These are phyloP conservation scores for Piaya cayana DNA, from an alignment of 2,113 vertebrate species.

Conservation along the genomic window DNA sequence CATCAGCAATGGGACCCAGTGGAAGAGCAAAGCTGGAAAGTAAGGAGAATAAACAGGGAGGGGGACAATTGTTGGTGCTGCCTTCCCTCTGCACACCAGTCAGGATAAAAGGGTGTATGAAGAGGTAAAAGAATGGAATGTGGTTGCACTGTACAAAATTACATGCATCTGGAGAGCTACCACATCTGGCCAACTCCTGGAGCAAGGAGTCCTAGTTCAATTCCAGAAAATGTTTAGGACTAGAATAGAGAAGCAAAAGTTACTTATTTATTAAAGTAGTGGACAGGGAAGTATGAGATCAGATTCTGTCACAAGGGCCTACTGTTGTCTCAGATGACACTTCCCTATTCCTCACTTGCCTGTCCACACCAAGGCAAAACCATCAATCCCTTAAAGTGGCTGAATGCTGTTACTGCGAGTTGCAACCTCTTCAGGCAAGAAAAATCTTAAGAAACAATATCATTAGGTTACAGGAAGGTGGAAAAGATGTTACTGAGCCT, in stretches of 20 bases:
- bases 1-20: neutral
- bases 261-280: slow-evolving; percentile 6
- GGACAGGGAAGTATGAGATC: neutral
- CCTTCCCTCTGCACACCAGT: neutral
- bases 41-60: neutral
- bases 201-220: neutral
- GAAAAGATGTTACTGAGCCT: neutral
- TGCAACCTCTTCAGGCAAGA: neutral
- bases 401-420: neutral
- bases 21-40: neutral
- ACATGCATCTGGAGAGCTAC: neutral
- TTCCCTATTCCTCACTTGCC: neutral
- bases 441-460: neutral
- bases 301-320: neutral
- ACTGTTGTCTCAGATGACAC: neutral
- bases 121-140: neutral
- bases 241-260: neutral
- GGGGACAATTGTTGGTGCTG: neutral
- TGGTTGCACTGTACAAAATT: neutral
- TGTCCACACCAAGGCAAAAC: neutral
- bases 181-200: neutral
- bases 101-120: neutral
- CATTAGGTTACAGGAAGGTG: neutral
- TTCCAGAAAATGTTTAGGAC: slow-evolving; percentile 1
- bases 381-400: neutral